A percentile compares a stretch with the other conserved stretches of the same genome.
These are phyloP conservation scores for Pygmarrhopalites habei DNA, from an alignment of 1,140 invertebrate species.

Conservation along the genomic window DNA sequence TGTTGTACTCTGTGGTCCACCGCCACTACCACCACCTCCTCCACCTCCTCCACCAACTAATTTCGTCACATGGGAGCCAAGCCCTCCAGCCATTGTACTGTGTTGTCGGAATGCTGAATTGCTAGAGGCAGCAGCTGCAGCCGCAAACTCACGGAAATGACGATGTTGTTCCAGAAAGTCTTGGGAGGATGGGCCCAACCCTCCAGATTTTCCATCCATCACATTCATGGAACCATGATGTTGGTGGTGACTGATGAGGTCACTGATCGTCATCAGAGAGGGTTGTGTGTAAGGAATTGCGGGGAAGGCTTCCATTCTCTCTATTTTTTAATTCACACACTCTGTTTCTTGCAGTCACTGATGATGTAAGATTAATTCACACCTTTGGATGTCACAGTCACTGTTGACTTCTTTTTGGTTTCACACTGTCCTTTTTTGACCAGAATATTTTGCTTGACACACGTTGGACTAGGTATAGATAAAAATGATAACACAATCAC, in stretches of 20 bases:
- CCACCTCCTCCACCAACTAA: no score
- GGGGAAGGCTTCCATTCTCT: slow-evolving; percentile 37
- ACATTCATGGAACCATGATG: slow-evolving; percentile 5
- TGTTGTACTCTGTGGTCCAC: slow-evolving; percentile 14
- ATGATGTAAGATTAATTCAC: no score
- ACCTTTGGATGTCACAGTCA: no score
- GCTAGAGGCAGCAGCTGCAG: slow-evolving; percentile 9
- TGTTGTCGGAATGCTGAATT: slow-evolving; percentile 32
- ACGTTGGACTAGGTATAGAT: no score
- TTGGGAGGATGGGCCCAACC: slow-evolving; percentile 6
- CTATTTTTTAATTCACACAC: not conserved
- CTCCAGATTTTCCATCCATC: slow-evolving; percentile 7
- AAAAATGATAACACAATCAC: no score
- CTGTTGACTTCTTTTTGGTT: no score
- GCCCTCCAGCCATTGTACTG: not conserved
- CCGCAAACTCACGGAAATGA: slow-evolving; percentile 34
- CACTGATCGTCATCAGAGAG: slow-evolving; percentile 38
- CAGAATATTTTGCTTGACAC: no score
- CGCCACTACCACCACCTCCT: no score
- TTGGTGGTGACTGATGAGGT: slow-evolving; percentile 36
- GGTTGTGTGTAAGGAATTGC: slow-evolving; percentile 27
- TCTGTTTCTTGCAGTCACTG: no score
- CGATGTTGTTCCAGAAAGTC: slow-evolving; percentile 30
- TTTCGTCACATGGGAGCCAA: not conserved
- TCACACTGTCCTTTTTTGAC: no score